A percentile compares a stretch with the other conserved stretches of the same genome.
Conservation (phyloP, 2,888 invertebrate species). For the Tenthredo amoena region DNA sequence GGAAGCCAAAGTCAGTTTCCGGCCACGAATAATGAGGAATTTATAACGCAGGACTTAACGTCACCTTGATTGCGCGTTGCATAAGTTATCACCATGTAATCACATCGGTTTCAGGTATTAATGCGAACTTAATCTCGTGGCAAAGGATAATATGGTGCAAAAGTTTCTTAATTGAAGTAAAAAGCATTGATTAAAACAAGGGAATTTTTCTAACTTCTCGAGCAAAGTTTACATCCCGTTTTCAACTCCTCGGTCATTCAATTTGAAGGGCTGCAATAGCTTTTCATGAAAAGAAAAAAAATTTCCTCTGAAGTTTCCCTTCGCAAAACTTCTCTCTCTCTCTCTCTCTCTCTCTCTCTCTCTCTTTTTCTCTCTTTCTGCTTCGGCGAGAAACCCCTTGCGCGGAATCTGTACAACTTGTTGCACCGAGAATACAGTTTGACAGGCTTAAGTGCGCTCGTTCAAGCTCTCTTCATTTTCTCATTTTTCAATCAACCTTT, state of each 20-base stretch:
- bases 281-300: not conserved
- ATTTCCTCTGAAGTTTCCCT: not conserved
- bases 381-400: not conserved
- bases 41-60: not conserved
- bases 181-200: not conserved
- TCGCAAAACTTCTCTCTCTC: not conserved
- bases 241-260: not conserved
- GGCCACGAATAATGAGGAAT: not conserved
- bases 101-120: not conserved
- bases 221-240: not conserved
- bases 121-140: not conserved
- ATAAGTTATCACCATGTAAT: not conserved
- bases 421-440: conserved; percentile 24
- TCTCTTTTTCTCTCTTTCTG: not conserved
- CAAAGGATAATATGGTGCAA: not conserved
- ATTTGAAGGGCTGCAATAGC: not conserved
- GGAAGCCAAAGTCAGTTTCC: not conserved
- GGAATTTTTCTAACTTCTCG: not conserved
- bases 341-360: not conserved
- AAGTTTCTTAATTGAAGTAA: not conserved
- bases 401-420: conserved; percentile 15
- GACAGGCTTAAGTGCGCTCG: conserved; percentile 14
- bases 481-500: not conserved
- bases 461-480: not conserved
- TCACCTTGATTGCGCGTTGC: not conserved